Evolutionary conservation across 1,140 invertebrate genomes (phyloP).

Genomic region (Nasonia longicornis): DNA sequence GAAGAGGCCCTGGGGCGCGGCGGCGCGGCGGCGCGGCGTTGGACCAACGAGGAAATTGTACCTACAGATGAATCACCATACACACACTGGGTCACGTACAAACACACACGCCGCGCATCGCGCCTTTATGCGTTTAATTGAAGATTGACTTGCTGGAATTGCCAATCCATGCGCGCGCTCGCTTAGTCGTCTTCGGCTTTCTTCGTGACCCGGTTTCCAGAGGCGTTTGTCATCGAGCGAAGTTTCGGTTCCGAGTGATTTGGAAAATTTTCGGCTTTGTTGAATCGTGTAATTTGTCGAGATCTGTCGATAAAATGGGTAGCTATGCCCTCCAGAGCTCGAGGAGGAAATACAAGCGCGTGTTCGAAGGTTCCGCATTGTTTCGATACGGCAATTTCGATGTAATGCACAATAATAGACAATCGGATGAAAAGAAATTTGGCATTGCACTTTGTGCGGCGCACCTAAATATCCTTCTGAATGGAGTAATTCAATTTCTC

Average conservation of each 20-base stretch:
- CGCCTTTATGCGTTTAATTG: conserved; percentile 15
- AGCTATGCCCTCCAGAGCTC: not conserved
- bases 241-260: too few species aligned
- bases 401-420: too few species aligned
- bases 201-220: not conserved
- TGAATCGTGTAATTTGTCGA: too few species aligned
- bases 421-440: too few species aligned
- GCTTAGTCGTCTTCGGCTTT: too few species aligned
- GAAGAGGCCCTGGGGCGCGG: not conserved
- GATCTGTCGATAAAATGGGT: too few species aligned
- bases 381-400: too few species aligned
- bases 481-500: too few species aligned
- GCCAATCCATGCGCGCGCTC: not conserved
- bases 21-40: not conserved
- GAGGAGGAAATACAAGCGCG: not conserved
- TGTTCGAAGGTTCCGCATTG: too few species aligned
- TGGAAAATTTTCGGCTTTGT: too few species aligned
- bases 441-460: too few species aligned
- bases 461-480: too few species aligned
- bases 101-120: not conserved
- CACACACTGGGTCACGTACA: not conserved
- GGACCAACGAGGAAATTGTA: conserved; percentile 24
- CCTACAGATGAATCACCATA: not conserved
- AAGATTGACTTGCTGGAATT: conserved; percentile 12
- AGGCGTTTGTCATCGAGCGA: not conserved